These are phyloP conservation scores for Saccostrea cuccullata DNA, from an alignment of 1,140 invertebrate species.

Conservation along the genomic window DNA sequence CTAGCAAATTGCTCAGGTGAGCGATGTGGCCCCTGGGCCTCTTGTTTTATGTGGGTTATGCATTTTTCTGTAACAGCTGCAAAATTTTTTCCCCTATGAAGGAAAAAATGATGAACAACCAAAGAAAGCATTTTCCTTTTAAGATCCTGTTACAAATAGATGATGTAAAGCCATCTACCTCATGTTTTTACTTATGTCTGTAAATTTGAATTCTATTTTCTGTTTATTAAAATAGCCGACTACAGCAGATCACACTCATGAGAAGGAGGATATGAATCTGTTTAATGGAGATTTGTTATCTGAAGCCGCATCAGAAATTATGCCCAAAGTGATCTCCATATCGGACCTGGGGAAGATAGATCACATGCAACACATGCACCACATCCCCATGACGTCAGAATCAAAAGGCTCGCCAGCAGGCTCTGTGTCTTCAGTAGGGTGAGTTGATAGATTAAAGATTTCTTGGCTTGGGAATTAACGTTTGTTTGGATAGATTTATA, in stretches of 20 bases:
- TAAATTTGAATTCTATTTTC: background rate
- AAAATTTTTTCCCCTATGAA: no score
- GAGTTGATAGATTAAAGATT: background rate
- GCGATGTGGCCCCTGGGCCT: no score
- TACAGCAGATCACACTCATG: background rate
- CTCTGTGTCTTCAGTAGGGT: background rate
- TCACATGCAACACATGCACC: background rate
- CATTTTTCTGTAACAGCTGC: no score
- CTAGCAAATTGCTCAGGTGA: no score
- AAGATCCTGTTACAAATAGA: no score
- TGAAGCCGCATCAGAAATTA: background rate
- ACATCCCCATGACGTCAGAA: background rate
- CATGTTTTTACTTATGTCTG: background rate
- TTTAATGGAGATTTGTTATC: slow-evolving; percentile 2
- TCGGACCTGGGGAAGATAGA: background rate
- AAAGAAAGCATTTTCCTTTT: no score
- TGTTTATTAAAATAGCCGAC: background rate
- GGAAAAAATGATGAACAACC: no score
- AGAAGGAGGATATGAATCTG: background rate
- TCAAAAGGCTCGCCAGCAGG: background rate
- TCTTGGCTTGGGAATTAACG: no score
- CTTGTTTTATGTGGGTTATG: no score
- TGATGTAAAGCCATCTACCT: no score
- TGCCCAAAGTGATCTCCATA: slow-evolving; percentile 6
- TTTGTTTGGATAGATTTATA: no score